Conservation (phyloP, 2,888 invertebrate genomes). For the Plagodis pulveraria region DNA sequence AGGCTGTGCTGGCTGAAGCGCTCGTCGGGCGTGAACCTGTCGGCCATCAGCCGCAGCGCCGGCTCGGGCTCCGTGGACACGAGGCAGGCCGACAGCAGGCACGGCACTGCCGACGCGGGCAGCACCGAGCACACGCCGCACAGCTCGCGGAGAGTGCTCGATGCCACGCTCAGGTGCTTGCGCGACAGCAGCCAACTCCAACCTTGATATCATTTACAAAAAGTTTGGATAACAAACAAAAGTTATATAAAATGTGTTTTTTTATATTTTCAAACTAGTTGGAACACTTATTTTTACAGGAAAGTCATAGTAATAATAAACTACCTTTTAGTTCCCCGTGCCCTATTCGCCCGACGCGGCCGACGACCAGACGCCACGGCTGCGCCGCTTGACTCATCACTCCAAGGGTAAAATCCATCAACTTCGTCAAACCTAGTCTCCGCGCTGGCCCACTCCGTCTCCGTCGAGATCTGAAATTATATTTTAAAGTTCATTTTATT, state of each 20-base stretch:
- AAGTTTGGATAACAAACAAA: too few species aligned
- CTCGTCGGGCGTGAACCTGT: slow-evolving; percentile 98
- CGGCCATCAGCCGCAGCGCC: slow-evolving; percentile 95
- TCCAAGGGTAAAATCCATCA: slow-evolving; percentile 98
- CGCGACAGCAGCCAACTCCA: slow-evolving; percentile 98
- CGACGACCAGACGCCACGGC: slow-evolving; percentile 98
- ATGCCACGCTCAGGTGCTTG: slow-evolving; percentile 94
- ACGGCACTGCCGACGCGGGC: slow-evolving; percentile 93
- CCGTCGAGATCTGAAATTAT: slow-evolving; percentile 85
- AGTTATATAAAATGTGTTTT: too few species aligned
- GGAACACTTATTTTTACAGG: too few species aligned
- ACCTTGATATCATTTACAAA: slow-evolving; percentile 65
- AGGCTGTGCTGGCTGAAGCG: slow-evolving; percentile 94
- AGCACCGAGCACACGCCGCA: slow-evolving; percentile 95
- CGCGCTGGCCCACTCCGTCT: slow-evolving; percentile 95
- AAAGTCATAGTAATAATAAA: background rate
- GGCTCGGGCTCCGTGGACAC: slow-evolving; percentile 97
- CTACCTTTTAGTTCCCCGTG: slow-evolving; percentile 97
- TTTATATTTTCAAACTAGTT: too few species aligned
- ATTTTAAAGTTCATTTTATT: background rate
- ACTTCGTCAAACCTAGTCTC: slow-evolving; percentile 93
- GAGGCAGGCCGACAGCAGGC: slow-evolving; percentile 98
- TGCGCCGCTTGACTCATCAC: slow-evolving; percentile 96
- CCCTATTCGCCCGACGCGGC: slow-evolving; percentile 97
- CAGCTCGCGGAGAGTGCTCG: slow-evolving; percentile 94